phyloP scores from a whole-genome alignment of 2,113 vertebrate species.

The Ochotona curzoniae region DNA sequence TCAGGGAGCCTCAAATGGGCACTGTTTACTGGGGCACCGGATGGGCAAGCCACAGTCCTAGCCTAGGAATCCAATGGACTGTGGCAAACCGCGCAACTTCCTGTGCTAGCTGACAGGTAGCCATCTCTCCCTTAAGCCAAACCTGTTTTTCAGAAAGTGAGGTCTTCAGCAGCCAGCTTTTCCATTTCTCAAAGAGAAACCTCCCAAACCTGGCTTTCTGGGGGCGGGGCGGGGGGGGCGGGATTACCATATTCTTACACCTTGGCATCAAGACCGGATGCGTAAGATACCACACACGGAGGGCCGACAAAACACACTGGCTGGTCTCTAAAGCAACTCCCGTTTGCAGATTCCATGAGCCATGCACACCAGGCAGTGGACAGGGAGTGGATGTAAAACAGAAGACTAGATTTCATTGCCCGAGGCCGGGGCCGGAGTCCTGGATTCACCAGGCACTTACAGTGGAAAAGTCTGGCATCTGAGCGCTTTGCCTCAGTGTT shows the following conservation, averaged over 20 bases:
- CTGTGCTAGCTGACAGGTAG: accelerated
- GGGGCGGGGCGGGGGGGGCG: neutral
- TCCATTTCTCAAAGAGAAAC: neutral
- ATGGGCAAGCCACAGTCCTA: neutral
- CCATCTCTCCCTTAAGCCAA: neutral
- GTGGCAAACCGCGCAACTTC: neutral
- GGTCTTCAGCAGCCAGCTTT: neutral
- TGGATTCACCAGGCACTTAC: neutral
- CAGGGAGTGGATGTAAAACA: neutral
- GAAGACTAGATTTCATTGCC: neutral
- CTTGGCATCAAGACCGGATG: conserved; percentile 24
- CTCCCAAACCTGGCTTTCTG: neutral
- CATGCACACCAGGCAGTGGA: neutral
- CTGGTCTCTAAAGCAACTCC: neutral
- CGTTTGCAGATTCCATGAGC: neutral
- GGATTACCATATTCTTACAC: conserved; percentile 49
- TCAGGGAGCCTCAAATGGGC: neutral
- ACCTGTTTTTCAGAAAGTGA: neutral
- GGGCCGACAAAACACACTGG: neutral
- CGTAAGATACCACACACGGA: neutral
- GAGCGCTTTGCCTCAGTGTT: accelerated
- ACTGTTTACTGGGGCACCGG: neutral
- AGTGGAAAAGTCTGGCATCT: accelerated
- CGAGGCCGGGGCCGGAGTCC: neutral
- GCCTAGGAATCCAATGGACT: accelerated